Conservation (phyloP, 2,797 vertebrate genomes). For the Megaceryle alcyon region DNA sequence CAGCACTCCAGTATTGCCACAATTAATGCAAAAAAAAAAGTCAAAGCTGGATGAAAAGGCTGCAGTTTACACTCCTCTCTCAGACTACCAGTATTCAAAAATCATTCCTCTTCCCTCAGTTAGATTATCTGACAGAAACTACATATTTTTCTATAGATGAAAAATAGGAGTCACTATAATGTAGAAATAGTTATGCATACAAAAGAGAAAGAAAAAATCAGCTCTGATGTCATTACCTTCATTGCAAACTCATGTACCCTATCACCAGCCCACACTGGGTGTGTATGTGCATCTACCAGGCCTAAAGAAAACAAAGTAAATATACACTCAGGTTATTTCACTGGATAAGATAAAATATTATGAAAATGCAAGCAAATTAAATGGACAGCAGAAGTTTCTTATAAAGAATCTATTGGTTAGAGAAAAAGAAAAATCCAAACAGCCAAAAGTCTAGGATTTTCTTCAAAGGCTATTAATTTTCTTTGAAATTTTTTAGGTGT, state of each 20-base stretch:
- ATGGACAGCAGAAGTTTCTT: background rate
- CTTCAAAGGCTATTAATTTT: background rate
- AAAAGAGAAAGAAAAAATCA: background rate
- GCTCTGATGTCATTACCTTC: slow-evolving; percentile 85
- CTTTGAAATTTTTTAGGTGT: background rate
- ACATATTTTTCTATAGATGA: background rate
- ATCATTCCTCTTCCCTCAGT: background rate
- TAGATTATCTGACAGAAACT: background rate
- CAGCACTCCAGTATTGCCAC: background rate
- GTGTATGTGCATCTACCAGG: slow-evolving; percentile 94
- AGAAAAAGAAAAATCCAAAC: background rate
- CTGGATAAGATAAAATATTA: background rate
- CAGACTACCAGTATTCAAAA: background rate
- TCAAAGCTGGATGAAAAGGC: background rate
- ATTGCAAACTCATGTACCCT: slow-evolving; percentile 96
- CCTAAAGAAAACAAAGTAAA: slow-evolving; percentile 79
- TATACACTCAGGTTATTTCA: background rate
- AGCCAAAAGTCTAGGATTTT: background rate
- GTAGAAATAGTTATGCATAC: background rate
- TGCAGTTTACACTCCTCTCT: background rate
- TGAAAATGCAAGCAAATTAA: background rate
- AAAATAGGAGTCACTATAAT: background rate
- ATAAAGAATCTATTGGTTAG: background rate
- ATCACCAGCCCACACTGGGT: slow-evolving; percentile 97
- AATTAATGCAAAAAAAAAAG: background rate